Evolutionary conservation across 2,113 vertebrate genomes (phyloP).

Genomic region (Columba livia): DNA sequence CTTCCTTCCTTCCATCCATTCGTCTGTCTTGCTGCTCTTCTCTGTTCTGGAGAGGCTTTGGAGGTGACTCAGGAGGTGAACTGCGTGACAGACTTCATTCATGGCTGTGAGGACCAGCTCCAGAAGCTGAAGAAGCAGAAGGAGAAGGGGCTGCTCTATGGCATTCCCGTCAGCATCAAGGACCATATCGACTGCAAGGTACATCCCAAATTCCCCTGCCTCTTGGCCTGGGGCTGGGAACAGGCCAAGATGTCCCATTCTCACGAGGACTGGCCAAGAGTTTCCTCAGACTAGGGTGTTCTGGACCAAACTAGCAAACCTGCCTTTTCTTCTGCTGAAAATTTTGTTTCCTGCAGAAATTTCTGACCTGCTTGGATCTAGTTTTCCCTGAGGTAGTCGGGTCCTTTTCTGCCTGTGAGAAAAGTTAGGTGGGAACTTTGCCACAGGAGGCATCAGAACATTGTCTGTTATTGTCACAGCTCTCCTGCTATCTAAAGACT

Average conservation of each 20-base stretch:
- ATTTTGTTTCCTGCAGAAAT: not conserved
- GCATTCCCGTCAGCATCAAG: slow-evolving; percentile 89
- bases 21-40: not conserved
- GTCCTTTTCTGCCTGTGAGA: not conserved
- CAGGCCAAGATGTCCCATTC: not conserved
- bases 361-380: not conserved
- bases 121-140: slow-evolving; percentile 53
- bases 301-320: not conserved
- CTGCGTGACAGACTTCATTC: slow-evolving; percentile 81
- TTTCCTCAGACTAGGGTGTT: not conserved
- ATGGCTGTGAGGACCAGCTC: slow-evolving; percentile 83
- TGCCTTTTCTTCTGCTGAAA: not conserved
- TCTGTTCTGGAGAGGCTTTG: slow-evolving; percentile 75
- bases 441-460: not conserved
- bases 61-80: slow-evolving; percentile 81
- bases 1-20: not conserved
- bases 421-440: not conserved
- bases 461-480: not conserved
- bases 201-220: not conserved
- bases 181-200: slow-evolving; percentile 86
- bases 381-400: not conserved
- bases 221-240: not conserved
- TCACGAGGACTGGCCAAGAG: not conserved
- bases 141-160: slow-evolving; percentile 80
- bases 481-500: not conserved